A percentile compares a stretch with the other conserved stretches of the same genome.
Conservation (phyloP, 2,797 vertebrate species). For the Fringilla coelebs region DNA sequence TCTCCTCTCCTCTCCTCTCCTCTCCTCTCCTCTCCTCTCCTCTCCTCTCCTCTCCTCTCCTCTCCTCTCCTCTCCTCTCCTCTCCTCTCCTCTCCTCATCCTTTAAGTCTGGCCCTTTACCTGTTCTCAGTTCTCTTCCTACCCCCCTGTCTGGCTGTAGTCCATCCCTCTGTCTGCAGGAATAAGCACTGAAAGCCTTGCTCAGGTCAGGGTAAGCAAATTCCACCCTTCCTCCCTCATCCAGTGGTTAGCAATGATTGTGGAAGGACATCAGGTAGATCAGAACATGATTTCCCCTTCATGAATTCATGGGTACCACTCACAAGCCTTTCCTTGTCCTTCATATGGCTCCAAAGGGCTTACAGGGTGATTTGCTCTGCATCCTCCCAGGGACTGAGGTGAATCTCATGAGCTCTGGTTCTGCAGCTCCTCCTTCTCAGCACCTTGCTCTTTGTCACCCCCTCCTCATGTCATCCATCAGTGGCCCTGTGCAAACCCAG, state of each 20-base stretch:
- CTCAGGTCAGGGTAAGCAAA: neutral
- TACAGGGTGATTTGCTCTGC: neutral
- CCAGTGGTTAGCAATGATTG: neutral
- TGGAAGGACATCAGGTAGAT: neutral
- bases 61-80: too few relatives aligned
- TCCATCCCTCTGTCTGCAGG: neutral
- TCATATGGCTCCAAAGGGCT: neutral
- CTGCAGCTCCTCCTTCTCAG: neutral
- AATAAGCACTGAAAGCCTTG: neutral
- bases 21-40: too few relatives aligned
- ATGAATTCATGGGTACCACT: neutral
- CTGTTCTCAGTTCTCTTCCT: neutral
- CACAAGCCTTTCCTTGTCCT: neutral
- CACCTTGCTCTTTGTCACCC: neutral
- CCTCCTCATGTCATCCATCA: neutral
- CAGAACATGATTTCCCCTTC: neutral
- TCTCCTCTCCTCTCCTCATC: too few relatives aligned
- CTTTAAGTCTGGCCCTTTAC: too few relatives aligned
- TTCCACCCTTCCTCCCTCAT: neutral
- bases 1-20: too few relatives aligned
- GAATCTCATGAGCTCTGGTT: neutral
- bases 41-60: too few relatives aligned
- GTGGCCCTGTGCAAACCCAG: accelerated
- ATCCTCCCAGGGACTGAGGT: neutral
- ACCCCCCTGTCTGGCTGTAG: neutral